phyloP scores from a whole-genome alignment of 2,113 vertebrate species.

The Ameiurus melas region DNA sequence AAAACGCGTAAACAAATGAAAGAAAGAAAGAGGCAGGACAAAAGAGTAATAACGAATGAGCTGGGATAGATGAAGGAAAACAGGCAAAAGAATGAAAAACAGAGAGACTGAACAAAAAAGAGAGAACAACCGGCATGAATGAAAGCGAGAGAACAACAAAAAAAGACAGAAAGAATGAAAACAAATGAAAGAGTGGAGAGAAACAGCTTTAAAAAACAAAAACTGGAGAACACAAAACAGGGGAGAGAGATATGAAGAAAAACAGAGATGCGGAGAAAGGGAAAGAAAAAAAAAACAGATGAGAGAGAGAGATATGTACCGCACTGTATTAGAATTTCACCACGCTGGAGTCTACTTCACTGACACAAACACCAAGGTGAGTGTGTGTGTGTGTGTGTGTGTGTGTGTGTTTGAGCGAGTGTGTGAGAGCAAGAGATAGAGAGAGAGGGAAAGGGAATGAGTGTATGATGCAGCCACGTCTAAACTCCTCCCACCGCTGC shows the following conservation, averaged over 20 bases:
- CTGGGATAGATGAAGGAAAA: neutral
- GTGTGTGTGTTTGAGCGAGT: too few species aligned
- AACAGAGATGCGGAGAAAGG: neutral
- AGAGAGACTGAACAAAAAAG: neutral
- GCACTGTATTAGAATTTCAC: constrained; percentile 94
- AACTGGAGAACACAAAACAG: neutral
- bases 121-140: neutral
- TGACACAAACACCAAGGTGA: constrained; percentile 66
- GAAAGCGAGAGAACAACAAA: neutral
- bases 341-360: constrained; percentile 80
- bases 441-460: too few species aligned
- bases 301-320: constrained; percentile 70
- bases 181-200: neutral
- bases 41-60: neutral
- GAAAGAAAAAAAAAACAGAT: neutral
- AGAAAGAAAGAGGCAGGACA: neutral
- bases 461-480: too few species aligned
- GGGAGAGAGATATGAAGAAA: neutral
- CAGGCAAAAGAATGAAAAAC: neutral
- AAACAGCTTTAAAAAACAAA: neutral
- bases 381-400: too few species aligned
- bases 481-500: too few species aligned
- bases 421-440: too few species aligned
- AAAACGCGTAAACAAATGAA: neutral
- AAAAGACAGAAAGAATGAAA: neutral